phyloP scores from a whole-genome alignment of 2,113 vertebrate genomes.

The Pomatostomus ruficeps region DNA sequence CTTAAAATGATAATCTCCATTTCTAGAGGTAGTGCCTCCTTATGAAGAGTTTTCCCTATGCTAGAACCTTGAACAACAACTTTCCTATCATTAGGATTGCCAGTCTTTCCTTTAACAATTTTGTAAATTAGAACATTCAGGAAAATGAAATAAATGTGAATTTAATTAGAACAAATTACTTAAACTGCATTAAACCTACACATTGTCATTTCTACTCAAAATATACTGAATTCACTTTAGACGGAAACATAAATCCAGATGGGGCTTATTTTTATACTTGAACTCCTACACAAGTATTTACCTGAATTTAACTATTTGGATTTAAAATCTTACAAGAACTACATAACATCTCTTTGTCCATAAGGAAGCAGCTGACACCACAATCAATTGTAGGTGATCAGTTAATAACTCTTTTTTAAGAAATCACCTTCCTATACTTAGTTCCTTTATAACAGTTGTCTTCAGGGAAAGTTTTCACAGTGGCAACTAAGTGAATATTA shows the following conservation, averaged over 20 bases:
- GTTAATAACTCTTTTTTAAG: neutral
- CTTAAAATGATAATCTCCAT: neutral
- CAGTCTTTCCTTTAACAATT: neutral
- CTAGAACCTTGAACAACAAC: neutral
- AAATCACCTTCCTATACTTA: neutral
- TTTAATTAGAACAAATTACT: neutral
- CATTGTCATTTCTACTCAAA: neutral
- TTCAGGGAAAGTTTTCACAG: neutral
- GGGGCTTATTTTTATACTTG: neutral
- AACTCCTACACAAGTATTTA: neutral
- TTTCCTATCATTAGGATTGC: neutral
- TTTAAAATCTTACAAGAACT: neutral
- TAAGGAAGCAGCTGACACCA: neutral
- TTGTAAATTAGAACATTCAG: neutral
- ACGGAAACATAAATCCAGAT: neutral
- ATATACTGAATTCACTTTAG: neutral
- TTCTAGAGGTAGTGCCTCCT: neutral
- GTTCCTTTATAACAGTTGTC: neutral
- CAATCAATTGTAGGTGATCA: neutral
- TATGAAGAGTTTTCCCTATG: neutral
- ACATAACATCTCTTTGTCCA: neutral
- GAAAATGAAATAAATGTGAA: neutral
- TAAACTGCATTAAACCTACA: neutral
- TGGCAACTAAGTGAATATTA: neutral
- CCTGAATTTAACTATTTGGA: neutral